A percentile compares a stretch with the other conserved stretches of the same genome.
These are phyloP conservation scores for Nemopilema nomurai DNA, from an alignment of 30 jellyfish, hydroid and myxozoan genomes.

Conservation along the genomic window DNA sequence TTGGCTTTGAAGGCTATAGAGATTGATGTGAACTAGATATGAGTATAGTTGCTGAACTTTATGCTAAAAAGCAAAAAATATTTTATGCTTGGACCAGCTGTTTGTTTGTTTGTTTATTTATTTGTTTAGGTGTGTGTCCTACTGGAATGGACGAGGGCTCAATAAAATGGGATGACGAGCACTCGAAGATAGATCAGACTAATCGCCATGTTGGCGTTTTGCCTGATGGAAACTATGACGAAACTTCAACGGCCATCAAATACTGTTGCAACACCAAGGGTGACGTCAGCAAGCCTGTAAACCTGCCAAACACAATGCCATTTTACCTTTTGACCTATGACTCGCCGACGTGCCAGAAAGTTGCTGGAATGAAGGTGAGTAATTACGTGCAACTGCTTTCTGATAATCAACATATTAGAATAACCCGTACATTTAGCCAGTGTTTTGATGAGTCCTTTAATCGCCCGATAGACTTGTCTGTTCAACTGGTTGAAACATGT, in stretches of 20 bases:
- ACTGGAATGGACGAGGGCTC: slow-evolving; percentile 93
- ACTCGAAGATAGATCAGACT: slow-evolving; percentile 74
- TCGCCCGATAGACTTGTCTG: no score
- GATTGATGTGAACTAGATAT: no score
- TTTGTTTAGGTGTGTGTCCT: slow-evolving; percentile 85
- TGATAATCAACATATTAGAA: no score
- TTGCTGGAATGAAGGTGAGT: slow-evolving; percentile 93
- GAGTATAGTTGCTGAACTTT: no score
- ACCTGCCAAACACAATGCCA: slow-evolving; percentile 89
- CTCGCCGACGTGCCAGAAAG: slow-evolving; percentile 92
- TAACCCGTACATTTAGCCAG: no score
- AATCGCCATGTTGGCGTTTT: slow-evolving; percentile 87
- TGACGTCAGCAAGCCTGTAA: slow-evolving; percentile 78
- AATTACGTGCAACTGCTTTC: neutral
- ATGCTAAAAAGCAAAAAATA: no score
- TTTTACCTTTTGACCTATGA: slow-evolving; percentile 89
- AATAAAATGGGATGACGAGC: slow-evolving; percentile 97
- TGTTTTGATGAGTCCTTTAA: neutral
- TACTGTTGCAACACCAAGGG: slow-evolving; percentile 94
- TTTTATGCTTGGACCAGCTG: no score
- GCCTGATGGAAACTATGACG: slow-evolving; percentile 90
- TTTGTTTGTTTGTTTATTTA: no score
- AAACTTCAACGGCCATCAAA: slow-evolving; percentile 65
- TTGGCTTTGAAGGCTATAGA: no score
- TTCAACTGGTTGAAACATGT: no score